Evolutionary conservation across 2,797 vertebrate species (phyloP), one percentile per base, ranked within the genome.

Genomic region (Molossus alvarezi): DNA sequence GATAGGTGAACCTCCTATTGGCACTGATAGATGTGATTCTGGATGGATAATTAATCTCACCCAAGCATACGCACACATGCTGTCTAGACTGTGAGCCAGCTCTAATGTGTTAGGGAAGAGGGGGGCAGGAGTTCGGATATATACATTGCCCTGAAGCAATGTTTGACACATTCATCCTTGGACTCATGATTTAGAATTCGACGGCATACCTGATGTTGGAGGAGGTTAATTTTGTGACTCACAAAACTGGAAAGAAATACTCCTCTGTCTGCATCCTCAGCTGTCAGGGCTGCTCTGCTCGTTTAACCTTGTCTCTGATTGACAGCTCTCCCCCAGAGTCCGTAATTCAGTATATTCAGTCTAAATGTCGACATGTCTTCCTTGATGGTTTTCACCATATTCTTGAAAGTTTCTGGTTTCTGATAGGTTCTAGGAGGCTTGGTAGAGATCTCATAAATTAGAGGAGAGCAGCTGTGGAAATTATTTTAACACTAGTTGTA

Each of bases 51-150:
- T 25, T 64, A 27, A 76, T 57, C 21, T 95, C 48, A 12, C 51
- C 15, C 45, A n/a, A 93, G 20, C 4, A n/a, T 21, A 48, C 11
- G 18, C 1, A 0, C 64, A 37, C 0, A 7, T 65, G 48, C n/a
- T 60, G 91, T 98, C 97, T 95, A 97, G 97, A 96, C 94, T 53
- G 64, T 60, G n/a, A 88, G 53, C 79, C 13, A 0, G 33, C 41
- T 27, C 33, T 55, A 81, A 87, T 80, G 23, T 67, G 77, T 88
- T 88, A 29, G 75, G 23, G 23, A 86, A 80, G 72, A 84, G 67
- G 20, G 6, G 5, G 69, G 76, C 79, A 84, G 60, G 91, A 85
- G 57, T 88, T 75, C 8, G 3, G 20, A 10, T 41, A 27, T 75
- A 83, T 75, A 58, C 20, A 12, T 65, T 93, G 91, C 92, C 96